Evolutionary conservation across 2,888 invertebrate genomes (phyloP).

Genomic region (Carcina quercana): DNA sequence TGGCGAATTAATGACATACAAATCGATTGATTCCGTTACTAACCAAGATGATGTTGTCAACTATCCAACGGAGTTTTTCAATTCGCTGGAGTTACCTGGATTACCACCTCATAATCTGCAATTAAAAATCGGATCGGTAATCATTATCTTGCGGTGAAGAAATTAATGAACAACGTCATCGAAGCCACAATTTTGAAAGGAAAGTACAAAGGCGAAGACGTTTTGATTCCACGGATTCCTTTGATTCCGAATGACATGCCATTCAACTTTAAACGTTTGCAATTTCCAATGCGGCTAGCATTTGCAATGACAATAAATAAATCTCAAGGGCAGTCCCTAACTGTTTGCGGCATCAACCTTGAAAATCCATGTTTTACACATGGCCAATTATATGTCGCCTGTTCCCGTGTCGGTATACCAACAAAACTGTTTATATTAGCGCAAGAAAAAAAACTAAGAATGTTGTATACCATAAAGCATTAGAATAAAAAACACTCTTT

Average conservation of each 20-base stretch:
- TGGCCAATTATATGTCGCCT: conserved; percentile 5
- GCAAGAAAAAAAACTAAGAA: too few relatives aligned
- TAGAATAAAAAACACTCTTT: too few relatives aligned
- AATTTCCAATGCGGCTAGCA: conserved; percentile 3
- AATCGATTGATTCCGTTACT: conserved; percentile 26
- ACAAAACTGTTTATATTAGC: too few relatives aligned
- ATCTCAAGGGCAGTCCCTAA: conserved; percentile 2
- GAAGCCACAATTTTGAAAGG: conserved; percentile 13
- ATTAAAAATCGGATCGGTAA: conserved; percentile 21
- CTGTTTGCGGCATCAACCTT: conserved; percentile 3
- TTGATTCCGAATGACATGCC: conserved; percentile 15
- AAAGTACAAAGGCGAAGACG: conserved; percentile 9
- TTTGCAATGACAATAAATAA: conserved; percentile 4
- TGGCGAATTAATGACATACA: conserved; percentile 23
- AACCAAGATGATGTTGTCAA: conserved; percentile 27
- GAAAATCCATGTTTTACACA: conserved; percentile 7
- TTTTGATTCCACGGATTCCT: conserved; percentile 14
- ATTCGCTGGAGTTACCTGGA: conserved; percentile 25
- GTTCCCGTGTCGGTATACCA: conserved; percentile 1
- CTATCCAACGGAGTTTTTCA: conserved; percentile 31
- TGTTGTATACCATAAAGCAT: too few relatives aligned
- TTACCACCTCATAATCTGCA: conserved; percentile 26
- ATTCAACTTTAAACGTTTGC: conserved; percentile 3
- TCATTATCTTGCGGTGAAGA: conserved; percentile 15
- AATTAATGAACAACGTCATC: conserved; percentile 13